Conservation (phyloP, 2,797 vertebrate genomes). For the Tarsius wallacei region DNA sequence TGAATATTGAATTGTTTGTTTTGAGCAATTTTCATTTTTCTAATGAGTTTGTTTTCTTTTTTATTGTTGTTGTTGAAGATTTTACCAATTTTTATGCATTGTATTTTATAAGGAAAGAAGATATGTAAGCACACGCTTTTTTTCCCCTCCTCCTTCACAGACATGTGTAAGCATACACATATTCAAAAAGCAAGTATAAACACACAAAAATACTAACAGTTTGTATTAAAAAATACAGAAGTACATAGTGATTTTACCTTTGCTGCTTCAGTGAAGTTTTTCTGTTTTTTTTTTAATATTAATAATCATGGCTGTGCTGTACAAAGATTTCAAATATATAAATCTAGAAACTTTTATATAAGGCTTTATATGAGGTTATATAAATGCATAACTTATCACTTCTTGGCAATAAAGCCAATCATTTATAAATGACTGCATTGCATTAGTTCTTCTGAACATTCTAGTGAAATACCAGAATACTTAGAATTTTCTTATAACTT, state of each 20-base stretch:
- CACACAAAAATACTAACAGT: background rate
- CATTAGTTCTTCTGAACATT: background rate
- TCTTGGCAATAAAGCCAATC: background rate
- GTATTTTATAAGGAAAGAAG: background rate
- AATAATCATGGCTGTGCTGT: background rate
- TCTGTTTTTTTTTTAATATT: background rate
- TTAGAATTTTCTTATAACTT: background rate
- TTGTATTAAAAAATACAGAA: background rate
- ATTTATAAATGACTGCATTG: background rate
- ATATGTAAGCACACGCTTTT: background rate
- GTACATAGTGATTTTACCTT: slow-evolving; percentile 21
- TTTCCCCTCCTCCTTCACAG: accelerated
- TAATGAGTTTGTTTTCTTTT: slow-evolving; percentile 60
- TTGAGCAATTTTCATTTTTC: slow-evolving; percentile 55
- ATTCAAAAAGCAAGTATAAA: background rate
- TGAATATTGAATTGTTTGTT: slow-evolving; percentile 59
- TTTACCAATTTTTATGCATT: background rate
- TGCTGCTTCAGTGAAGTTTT: background rate
- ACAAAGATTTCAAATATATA: slow-evolving; percentile 6
- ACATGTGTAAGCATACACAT: background rate
- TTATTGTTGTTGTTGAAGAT: background rate
- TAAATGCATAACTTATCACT: slow-evolving; percentile 72
- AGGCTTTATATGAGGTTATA: slow-evolving; percentile 65
- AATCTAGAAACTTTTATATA: slow-evolving; percentile 56
- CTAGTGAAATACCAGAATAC: background rate